A percentile compares a stretch with the other conserved stretches of the same genome.
phyloP scores from a whole-genome alignment of 1,140 invertebrate species.

The Formica exsecta region DNA sequence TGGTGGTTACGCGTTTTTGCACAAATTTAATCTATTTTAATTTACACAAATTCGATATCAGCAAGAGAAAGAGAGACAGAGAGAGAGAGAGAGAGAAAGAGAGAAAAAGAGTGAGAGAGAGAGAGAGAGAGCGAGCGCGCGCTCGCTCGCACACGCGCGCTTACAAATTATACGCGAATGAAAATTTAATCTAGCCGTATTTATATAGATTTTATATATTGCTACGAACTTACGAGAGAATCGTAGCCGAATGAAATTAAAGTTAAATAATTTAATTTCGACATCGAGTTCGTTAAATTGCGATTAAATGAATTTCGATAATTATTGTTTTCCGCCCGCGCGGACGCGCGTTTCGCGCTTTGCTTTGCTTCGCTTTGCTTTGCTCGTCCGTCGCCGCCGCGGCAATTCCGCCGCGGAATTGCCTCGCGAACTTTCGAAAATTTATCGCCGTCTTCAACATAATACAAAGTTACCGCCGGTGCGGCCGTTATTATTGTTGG shows the following conservation, averaged over 20 bases:
- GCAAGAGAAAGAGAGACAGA: neutral
- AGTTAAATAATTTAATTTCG: slow-evolving; percentile 66
- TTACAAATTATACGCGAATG: slow-evolving; percentile 63
- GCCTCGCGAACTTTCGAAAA: slow-evolving; percentile 60
- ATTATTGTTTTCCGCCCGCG: slow-evolving; percentile 59
- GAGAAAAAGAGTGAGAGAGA: neutral
- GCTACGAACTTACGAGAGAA: slow-evolving; percentile 62
- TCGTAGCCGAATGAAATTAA: slow-evolving; percentile 62
- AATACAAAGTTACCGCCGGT: slow-evolving; percentile 54
- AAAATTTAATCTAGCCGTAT: slow-evolving; percentile 64
- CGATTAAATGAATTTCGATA: slow-evolving; percentile 63
- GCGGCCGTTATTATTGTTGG: slow-evolving; percentile 57
- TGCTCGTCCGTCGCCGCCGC: slow-evolving; percentile 1
- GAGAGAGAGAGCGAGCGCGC: neutral
- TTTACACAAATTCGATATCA: slow-evolving; percentile 63
- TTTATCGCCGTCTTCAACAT: slow-evolving; percentile 60
- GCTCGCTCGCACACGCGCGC: slow-evolving; percentile 17
- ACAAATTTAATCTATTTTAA: slow-evolving; percentile 64
- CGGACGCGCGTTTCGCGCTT: slow-evolving; percentile 38
- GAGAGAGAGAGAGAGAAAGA: neutral
- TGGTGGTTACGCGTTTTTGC: slow-evolving; percentile 50
- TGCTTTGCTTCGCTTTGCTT: neutral
- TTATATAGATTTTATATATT: slow-evolving; percentile 65
- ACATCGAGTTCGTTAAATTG: slow-evolving; percentile 63
- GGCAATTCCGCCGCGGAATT: slow-evolving; percentile 59